These are phyloP conservation scores for Todus mexicanus DNA, from an alignment of 2,797 vertebrate genomes.

Conservation along the genomic window DNA sequence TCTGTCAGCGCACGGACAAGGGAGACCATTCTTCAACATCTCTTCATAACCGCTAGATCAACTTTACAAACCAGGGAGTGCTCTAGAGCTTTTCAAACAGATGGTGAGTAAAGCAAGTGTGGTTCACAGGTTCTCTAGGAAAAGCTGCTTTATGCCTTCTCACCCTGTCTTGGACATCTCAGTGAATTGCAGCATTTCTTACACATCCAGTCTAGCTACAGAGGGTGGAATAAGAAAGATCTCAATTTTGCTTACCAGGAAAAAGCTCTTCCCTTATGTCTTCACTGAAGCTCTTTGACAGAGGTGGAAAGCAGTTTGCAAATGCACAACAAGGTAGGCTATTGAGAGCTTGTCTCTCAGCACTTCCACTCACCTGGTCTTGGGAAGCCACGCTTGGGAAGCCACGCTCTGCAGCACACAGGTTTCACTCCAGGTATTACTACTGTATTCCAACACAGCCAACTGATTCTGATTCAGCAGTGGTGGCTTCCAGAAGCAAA, in stretches of 20 bases:
- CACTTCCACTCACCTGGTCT: not conserved
- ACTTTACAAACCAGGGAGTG: not conserved
- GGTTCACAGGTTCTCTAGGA: not conserved
- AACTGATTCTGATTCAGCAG: slow-evolving; percentile 7
- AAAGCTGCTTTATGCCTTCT: not conserved
- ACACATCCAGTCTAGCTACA: not conserved
- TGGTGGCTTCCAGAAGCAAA: slow-evolving; percentile 10
- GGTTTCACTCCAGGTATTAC: not conserved
- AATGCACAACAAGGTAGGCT: not conserved
- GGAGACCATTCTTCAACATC: not conserved
- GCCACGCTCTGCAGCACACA: not conserved
- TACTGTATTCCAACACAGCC: not conserved
- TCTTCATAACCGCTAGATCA: not conserved
- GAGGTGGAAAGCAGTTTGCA: not conserved
- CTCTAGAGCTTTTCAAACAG: not conserved
- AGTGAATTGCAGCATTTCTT: not conserved
- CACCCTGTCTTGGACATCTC: not conserved
- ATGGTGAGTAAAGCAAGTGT: not conserved
- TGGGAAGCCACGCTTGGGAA: not conserved
- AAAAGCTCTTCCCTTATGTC: not conserved
- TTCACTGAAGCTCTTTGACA: not conserved
- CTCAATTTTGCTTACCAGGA: not conserved
- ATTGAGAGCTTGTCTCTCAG: not conserved
- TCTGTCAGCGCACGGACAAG: not conserved
- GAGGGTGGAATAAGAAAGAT: not conserved